These are phyloP conservation scores for Pyrocoelia pectoralis DNA, from an alignment of 2,888 invertebrate genomes.

Conservation along the genomic window DNA sequence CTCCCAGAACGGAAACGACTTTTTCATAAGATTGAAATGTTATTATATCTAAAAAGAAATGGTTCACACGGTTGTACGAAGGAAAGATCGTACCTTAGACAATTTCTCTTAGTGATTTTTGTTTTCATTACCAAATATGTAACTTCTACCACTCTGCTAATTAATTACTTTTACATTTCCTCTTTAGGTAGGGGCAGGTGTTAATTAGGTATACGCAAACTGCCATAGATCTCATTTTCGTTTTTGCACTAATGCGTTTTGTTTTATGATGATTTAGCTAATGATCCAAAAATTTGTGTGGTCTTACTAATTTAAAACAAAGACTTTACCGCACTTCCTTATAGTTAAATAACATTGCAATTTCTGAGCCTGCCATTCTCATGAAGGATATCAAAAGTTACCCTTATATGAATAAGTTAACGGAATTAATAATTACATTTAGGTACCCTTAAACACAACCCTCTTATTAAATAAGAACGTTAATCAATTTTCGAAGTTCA, in stretches of 20 bases:
- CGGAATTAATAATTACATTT: too few species aligned
- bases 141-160: neutral
- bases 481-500: too few species aligned
- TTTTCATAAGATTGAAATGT: neutral
- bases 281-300: too few species aligned
- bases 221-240: neutral
- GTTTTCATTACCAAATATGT: constrained; percentile 20
- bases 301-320: too few species aligned
- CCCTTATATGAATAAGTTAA: too few species aligned
- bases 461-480: too few species aligned
- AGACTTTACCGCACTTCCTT: too few species aligned
- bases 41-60: neutral
- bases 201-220: neutral
- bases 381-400: too few species aligned
- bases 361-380: too few species aligned
- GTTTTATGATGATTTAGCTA: too few species aligned
- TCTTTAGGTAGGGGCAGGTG: neutral
- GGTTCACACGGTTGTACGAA: constrained; percentile 3
- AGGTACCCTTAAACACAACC: too few species aligned
- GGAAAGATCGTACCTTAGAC: constrained; percentile 5
- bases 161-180: constrained; percentile 8
- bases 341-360: too few species aligned
- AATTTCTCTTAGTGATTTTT: constrained; percentile 25
- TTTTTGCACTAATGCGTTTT: neutral
- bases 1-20: neutral